phyloP scores from a whole-genome alignment of 2,888 invertebrate species.

The Thymelicus lineola region DNA sequence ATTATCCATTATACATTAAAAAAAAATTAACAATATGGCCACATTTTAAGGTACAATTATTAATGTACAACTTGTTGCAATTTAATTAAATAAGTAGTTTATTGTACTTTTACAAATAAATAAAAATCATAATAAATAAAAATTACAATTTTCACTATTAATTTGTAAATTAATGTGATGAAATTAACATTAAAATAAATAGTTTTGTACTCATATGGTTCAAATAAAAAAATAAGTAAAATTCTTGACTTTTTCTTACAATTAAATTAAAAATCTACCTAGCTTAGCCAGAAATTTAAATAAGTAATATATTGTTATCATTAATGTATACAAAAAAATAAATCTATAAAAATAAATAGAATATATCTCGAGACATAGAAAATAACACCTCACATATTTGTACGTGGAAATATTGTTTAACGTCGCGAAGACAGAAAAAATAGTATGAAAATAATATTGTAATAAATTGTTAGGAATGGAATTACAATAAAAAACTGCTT shows the following conservation, averaged over 20 bases:
- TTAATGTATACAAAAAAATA: neutral
- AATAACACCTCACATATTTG: slow-evolving; percentile 7
- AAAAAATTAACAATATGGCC: slow-evolving; percentile 23
- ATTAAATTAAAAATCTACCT: neutral
- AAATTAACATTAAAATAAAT: slow-evolving; percentile 4
- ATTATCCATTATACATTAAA: neutral
- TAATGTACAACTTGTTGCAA: neutral
- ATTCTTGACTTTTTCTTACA: neutral
- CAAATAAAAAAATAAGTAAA: slow-evolving; percentile 10
- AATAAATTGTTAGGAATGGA: slow-evolving; percentile 19
- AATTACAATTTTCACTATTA: neutral
- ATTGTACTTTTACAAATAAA: neutral
- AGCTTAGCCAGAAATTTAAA: slow-evolving; percentile 18
- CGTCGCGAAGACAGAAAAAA: slow-evolving; percentile 16
- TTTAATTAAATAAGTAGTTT: neutral
- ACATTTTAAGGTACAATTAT: slow-evolving; percentile 25
- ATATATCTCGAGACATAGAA: neutral
- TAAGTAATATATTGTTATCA: neutral
- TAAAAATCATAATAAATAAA: neutral
- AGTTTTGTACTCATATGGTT: slow-evolving; percentile 22
- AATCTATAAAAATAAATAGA: slow-evolving; percentile 16
- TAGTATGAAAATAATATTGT: slow-evolving; percentile 12
- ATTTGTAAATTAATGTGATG: slow-evolving; percentile 4
- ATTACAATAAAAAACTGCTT: slow-evolving; percentile 2
- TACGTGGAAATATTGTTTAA: slow-evolving; percentile 2